Evolutionary conservation across 2,888 invertebrate genomes (phyloP).

Genomic region (Morpho achilles): DNA sequence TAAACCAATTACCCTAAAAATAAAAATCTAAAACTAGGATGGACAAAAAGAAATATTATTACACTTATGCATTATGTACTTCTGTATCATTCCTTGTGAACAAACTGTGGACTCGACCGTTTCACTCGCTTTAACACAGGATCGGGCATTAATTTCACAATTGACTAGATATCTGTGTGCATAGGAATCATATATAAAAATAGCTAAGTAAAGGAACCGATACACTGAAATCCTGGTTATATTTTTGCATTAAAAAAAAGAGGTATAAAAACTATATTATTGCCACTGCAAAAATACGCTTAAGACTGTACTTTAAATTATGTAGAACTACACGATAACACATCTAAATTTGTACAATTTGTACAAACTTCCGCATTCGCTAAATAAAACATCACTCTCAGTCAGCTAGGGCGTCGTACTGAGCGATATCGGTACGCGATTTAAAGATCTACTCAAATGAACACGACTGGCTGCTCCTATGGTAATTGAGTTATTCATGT

Average conservation of each 20-base stretch:
- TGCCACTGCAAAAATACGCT: slow-evolving; percentile 65
- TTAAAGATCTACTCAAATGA: neutral
- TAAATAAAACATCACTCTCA: slow-evolving; percentile 53
- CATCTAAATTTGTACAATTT: slow-evolving; percentile 70
- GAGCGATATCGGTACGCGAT: slow-evolving; percentile 43
- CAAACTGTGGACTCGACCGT: slow-evolving; percentile 56
- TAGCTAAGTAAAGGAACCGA: slow-evolving; percentile 75
- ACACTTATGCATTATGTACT: slow-evolving; percentile 57
- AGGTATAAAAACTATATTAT: slow-evolving; percentile 57
- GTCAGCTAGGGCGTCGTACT: slow-evolving; percentile 50
- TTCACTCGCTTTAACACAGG: slow-evolving; percentile 55
- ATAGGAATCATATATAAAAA: slow-evolving; percentile 74
- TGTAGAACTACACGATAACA: slow-evolving; percentile 65
- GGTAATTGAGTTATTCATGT: too few species aligned
- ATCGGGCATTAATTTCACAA: slow-evolving; percentile 74
- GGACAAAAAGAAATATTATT: slow-evolving; percentile 51
- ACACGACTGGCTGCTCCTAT: too few species aligned
- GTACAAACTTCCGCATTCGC: slow-evolving; percentile 64
- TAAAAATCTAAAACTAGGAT: slow-evolving; percentile 59
- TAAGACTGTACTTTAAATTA: slow-evolving; percentile 68
- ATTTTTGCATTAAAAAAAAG: slow-evolving; percentile 54
- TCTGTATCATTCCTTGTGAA: slow-evolving; percentile 56
- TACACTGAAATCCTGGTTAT: slow-evolving; percentile 71
- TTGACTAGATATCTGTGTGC: slow-evolving; percentile 79
- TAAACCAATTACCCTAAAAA: slow-evolving; percentile 65